phyloP scores from a whole-genome alignment of 2,797 vertebrate species.

The Limnodromus scolopaceus region DNA sequence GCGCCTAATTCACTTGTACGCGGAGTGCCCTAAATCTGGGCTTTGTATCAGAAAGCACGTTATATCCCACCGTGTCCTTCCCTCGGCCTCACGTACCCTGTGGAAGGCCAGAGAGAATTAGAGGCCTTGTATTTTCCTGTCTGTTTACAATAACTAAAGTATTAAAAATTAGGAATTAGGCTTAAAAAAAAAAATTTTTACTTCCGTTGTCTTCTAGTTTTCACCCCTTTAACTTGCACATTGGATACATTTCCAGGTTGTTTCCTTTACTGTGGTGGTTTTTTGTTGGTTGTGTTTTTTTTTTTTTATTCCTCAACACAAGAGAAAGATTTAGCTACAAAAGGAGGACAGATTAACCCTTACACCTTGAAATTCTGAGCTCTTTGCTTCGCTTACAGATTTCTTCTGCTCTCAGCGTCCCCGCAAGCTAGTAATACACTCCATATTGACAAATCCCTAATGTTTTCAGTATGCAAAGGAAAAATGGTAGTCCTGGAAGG shows the following conservation, averaged over 20 bases:
- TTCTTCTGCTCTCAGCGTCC: neutral
- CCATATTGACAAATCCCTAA: neutral
- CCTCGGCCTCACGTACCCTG: neutral
- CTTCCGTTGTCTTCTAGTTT: neutral
- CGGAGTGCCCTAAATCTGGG: neutral
- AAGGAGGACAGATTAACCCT: neutral
- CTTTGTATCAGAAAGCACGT: neutral
- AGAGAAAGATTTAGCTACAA: neutral
- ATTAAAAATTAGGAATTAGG: neutral
- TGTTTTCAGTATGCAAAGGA: neutral
- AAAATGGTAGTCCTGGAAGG: neutral
- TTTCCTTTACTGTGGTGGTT: neutral
- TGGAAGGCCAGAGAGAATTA: neutral
- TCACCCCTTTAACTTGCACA: neutral
- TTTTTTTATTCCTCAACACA: neutral
- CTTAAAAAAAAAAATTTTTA: neutral
- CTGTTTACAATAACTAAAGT: neutral
- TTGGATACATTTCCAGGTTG: neutral
- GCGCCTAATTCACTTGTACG: neutral
- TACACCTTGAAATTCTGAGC: neutral
- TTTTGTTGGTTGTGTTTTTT: no score
- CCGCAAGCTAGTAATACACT: neutral
- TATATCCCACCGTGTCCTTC: fast-evolving
- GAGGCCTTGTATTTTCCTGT: neutral
- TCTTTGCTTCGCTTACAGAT: neutral